These are phyloP conservation scores for Drosophila prostipennis DNA, from an alignment of 2,888 invertebrate species.

Conservation along the genomic window DNA sequence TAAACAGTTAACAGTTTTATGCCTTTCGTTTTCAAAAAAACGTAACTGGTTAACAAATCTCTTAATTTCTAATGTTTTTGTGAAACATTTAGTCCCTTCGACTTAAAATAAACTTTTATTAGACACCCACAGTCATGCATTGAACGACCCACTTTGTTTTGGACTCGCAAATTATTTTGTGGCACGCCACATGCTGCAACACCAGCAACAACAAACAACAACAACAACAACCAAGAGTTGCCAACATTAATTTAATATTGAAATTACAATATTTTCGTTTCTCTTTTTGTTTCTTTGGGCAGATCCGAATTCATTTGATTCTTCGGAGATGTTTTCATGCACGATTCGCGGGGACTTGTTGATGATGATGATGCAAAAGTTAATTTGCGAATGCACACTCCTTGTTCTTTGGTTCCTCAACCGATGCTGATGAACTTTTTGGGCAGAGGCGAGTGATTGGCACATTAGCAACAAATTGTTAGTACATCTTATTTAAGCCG, in stretches of 20 bases:
- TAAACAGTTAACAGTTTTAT: neutral
- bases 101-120: conserved; percentile 36
- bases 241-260: conserved; percentile 67
- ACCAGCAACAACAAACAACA: conserved; percentile 21
- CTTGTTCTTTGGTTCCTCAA: conserved; percentile 42
- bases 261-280: conserved; percentile 48
- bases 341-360: conserved; percentile 39
- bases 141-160: conserved; percentile 51
- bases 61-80: conserved; percentile 29
- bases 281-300: conserved; percentile 36
- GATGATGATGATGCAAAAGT: conserved; percentile 58
- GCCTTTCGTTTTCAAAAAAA: neutral
- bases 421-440: conserved; percentile 49
- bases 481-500: conserved; percentile 77
- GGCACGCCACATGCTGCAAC: conserved; percentile 57
- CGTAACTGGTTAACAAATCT: conserved; percentile 26
- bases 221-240: conserved; percentile 21
- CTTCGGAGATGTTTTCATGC: conserved; percentile 46
- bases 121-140: conserved; percentile 46
- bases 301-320: conserved; percentile 40
- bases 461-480: conserved; percentile 74
- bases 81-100: conserved; percentile 25
- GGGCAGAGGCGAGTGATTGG: conserved; percentile 62
- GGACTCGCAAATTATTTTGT: conserved; percentile 57
- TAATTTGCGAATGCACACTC: conserved; percentile 64